phyloP scores from a whole-genome alignment of 2,113 vertebrate genomes.

The Percina caprodes region DNA sequence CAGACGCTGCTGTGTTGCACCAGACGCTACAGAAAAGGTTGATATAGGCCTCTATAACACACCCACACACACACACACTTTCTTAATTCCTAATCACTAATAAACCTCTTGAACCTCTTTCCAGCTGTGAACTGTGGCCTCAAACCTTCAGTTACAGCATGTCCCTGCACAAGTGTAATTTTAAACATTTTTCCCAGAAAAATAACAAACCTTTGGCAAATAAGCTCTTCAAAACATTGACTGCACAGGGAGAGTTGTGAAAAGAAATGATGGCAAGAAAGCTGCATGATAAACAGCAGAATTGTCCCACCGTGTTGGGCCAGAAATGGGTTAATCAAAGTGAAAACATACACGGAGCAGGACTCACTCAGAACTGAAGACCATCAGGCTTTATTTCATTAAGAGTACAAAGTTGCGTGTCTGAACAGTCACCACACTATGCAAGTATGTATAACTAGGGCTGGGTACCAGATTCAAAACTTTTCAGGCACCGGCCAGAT shows the following conservation, averaged over 20 bases:
- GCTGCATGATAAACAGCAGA: too few species aligned
- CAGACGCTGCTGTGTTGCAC: constrained; percentile 37
- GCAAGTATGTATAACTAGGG: not conserved
- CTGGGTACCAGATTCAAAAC: too few species aligned
- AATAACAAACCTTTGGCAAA: not conserved
- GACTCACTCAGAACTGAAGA: too few species aligned
- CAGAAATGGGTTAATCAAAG: too few species aligned
- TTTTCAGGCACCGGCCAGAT: too few species aligned
- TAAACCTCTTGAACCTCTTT: constrained; percentile 35
- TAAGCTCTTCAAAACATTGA: not conserved
- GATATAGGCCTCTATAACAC: constrained; percentile 36
- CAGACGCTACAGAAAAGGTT: constrained; percentile 29
- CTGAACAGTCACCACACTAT: not conserved
- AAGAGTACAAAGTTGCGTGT: not conserved
- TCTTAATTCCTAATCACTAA: constrained; percentile 36
- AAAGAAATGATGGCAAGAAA: not conserved
- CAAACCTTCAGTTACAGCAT: not conserved
- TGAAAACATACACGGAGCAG: too few species aligned
- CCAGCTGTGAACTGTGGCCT: constrained; percentile 31
- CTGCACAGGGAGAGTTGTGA: not conserved
- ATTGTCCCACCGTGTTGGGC: too few species aligned
- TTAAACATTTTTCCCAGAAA: not conserved
- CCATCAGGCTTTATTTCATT: not conserved
- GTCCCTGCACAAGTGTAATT: not conserved
- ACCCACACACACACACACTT: constrained; percentile 18